Base-by-base conservation (phyloP, 2,113 vertebrate species). In the Sylvia atricapilla region DNA sequence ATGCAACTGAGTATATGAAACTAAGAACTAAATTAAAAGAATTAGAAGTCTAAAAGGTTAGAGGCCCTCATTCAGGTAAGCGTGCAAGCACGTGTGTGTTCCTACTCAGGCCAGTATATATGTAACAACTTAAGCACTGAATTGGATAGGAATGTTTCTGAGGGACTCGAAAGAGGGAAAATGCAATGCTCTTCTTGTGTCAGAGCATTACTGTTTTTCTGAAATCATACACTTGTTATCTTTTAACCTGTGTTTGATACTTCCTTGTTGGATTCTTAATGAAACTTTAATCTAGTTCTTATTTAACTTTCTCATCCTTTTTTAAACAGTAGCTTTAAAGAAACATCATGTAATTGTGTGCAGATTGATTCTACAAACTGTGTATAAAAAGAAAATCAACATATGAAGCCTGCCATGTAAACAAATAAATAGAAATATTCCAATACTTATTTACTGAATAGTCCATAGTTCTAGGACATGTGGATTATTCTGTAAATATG, bases 271-370 rank as follows among this genome's bases (percentile, higher is more conserved):
- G 95, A 97, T 97, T 97, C 96, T 97, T 96, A 93, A 97, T 97
- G 95, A 97, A 96, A 96, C 77, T 98, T 98, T 97, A 98, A 97
- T 97, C 96, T 98, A 97, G 97, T 97, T 98, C 97, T 95, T 96
- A 92, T 91, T 94, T 96, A 88, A 97, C 95, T 97, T 97, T 95
- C 87, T 91, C 82, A 92, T 94, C 62, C 93, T 97, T 97, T 96
- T 98, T 97, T 94, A 89, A 97, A 93, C 74, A 91, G 84, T 97
- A 96, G 92, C 96, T 97, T 97, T 95, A 95, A 96, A 84, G 84
- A 96, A 95, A 72, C 68, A 67, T 94, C 85, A 94, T 89, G 69
- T 96, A 96, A 96, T 91, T 97, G 90, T 96, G 82, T 97, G 96
- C 97, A 95, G 95, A 95, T 94, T 95, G 93, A 94, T 89, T 79